Evolutionary conservation across 2,113 vertebrate genomes (phyloP).

Genomic region (Eolophus roseicapilla): DNA sequence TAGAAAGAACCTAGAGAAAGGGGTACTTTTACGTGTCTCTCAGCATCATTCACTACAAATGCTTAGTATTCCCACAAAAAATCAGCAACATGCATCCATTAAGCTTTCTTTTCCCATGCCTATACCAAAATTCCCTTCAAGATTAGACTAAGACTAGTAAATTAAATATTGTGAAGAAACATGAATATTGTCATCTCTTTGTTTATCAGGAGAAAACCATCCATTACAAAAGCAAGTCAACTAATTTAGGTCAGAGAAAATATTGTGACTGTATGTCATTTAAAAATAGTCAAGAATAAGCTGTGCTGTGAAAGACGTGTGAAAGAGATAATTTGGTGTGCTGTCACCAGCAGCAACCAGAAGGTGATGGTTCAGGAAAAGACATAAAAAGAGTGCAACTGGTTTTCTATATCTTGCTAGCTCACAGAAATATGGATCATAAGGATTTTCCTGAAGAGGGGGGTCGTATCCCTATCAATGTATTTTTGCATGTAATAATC

Average conservation of each 20-base stretch:
- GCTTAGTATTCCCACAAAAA: background rate
- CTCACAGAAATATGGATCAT: background rate
- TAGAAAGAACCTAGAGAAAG: background rate
- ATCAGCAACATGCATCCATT: background rate
- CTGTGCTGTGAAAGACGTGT: background rate
- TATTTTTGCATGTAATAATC: background rate
- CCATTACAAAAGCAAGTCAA: background rate
- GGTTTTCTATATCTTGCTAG: background rate
- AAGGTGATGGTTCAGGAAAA: background rate
- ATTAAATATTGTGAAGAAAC: background rate
- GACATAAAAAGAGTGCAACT: background rate
- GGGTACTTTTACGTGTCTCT: background rate
- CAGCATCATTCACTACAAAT: background rate
- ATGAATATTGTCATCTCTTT: background rate
- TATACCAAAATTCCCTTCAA: background rate
- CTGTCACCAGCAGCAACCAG: background rate
- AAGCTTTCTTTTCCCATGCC: background rate
- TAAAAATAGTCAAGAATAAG: background rate
- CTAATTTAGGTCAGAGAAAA: background rate
- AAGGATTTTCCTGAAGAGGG: background rate
- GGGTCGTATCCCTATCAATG: background rate
- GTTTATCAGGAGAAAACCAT: background rate
- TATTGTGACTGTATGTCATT: background rate
- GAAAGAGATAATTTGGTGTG: background rate
- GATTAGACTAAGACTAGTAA: background rate